Evolutionary conservation across 2,113 vertebrate genomes (phyloP).

Genomic region (Aspidoscelis tigris): DNA sequence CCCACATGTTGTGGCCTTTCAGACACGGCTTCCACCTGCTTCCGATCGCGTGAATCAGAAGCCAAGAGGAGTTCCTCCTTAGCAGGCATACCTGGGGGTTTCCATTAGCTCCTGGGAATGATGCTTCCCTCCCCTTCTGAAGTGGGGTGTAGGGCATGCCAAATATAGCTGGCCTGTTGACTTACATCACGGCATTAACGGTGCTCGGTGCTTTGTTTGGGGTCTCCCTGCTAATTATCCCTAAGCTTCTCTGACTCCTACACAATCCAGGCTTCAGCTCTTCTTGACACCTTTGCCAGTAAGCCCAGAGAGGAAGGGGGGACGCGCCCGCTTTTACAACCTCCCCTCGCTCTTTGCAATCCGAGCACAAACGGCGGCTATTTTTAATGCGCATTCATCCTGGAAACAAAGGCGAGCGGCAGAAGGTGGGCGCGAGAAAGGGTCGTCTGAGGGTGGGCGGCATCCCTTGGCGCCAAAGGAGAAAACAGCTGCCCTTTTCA

Average conservation of each 20-base stretch:
- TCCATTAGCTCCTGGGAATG: no score
- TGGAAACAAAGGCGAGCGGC: not conserved
- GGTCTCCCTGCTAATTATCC: not conserved
- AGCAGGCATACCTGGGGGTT: no score
- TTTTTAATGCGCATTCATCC: not conserved
- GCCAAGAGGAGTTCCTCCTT: no score
- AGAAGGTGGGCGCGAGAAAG: not conserved
- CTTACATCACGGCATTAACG: no score
- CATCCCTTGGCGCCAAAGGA: not conserved
- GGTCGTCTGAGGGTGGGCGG: not conserved
- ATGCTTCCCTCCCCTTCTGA: no score
- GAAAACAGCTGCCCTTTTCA: constrained; percentile 5
- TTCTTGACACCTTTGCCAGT: not conserved
- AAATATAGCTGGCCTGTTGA: no score
- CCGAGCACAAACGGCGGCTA: not conserved
- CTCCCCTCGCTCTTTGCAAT: not conserved
- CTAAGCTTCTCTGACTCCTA: not conserved
- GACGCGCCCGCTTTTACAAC: no score
- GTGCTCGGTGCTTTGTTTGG: not conserved
- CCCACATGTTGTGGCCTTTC: no score
- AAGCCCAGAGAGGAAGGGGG: no score
- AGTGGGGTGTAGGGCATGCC: no score
- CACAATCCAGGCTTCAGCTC: not conserved
- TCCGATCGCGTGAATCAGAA: no score
- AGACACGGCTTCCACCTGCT: no score